Evolutionary conservation across 2,888 invertebrate species (phyloP).

Genomic region (Ormia ochracea): DNA sequence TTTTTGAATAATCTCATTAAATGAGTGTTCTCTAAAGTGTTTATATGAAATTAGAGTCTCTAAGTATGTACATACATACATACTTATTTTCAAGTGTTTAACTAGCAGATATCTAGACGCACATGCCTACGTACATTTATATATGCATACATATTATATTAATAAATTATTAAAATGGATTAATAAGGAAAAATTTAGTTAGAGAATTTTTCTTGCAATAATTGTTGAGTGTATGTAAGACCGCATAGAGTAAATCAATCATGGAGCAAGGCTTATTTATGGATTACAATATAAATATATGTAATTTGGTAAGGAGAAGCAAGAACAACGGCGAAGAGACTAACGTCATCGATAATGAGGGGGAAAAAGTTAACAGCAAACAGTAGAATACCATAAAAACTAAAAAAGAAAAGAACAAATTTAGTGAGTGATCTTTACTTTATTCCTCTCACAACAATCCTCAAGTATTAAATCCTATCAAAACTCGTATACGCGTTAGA

Average conservation of each 20-base stretch:
- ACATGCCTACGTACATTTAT: too few relatives aligned
- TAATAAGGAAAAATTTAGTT: not conserved
- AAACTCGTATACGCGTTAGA: not conserved
- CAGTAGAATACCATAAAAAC: constrained; percentile 20
- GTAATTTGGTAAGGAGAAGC: constrained; percentile 18
- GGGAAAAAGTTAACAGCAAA: constrained; percentile 42
- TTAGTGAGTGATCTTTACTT: constrained; percentile 35
- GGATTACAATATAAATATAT: constrained; percentile 28
- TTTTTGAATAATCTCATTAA: not conserved
- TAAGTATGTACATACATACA: too few relatives aligned
- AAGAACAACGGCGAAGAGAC: constrained; percentile 30
- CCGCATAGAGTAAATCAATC: not conserved
- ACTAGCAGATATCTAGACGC: too few relatives aligned
- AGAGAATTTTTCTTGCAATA: not conserved
- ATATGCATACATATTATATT: not conserved
- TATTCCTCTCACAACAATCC: constrained; percentile 11
- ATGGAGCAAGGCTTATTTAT: not conserved
- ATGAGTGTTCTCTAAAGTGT: not conserved
- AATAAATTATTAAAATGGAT: not conserved
- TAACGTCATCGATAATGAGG: constrained; percentile 56
- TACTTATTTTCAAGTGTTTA: not conserved
- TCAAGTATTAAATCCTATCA: not conserved
- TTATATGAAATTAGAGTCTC: not conserved
- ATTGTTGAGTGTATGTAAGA: constrained; percentile 1
- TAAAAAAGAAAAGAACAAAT: not conserved